Conservation (phyloP, 2,797 vertebrate species). For the Sebastes hubbsi region DNA sequence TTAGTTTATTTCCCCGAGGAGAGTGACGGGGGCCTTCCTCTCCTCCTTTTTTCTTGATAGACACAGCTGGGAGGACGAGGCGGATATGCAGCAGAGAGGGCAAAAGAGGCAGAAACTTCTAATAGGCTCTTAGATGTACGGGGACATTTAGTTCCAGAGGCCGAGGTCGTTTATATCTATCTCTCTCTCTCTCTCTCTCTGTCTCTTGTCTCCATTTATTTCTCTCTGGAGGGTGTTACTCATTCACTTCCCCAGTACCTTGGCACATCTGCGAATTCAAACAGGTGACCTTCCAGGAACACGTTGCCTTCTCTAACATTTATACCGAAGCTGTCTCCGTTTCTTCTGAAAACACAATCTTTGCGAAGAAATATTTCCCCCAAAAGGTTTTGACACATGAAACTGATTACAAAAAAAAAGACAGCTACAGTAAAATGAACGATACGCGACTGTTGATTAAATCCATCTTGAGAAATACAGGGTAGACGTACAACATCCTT, state of each 20-base stretch:
- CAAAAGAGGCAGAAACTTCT: slow-evolving; percentile 35
- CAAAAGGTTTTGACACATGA: neutral
- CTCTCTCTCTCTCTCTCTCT: slow-evolving; percentile 35
- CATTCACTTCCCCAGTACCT: slow-evolving; percentile 29
- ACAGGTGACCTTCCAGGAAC: slow-evolving; percentile 46
- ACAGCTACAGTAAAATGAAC: neutral
- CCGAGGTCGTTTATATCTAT: slow-evolving; percentile 57
- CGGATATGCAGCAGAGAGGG: slow-evolving; percentile 16
- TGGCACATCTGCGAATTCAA: slow-evolving; percentile 33
- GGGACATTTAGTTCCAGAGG: slow-evolving; percentile 58
- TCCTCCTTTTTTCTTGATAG: slow-evolving; percentile 7
- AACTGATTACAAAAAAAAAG: neutral
- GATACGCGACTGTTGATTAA: slow-evolving; percentile 31
- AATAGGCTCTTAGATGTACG: slow-evolving; percentile 45
- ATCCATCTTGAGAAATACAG: slow-evolving; percentile 24
- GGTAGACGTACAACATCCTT: slow-evolving; percentile 24
- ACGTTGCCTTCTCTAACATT: neutral
- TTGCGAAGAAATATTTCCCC: neutral
- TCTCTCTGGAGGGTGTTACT: slow-evolving; percentile 33
- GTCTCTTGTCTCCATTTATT: slow-evolving; percentile 18
- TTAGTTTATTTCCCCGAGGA: slow-evolving; percentile 52
- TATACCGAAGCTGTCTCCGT: neutral
- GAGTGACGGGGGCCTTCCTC: neutral
- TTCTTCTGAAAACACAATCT: neutral
- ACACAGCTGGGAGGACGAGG: slow-evolving; percentile 32